Base-by-base conservation (phyloP, 2,797 vertebrate genomes). In the Dipus sagitta region DNA sequence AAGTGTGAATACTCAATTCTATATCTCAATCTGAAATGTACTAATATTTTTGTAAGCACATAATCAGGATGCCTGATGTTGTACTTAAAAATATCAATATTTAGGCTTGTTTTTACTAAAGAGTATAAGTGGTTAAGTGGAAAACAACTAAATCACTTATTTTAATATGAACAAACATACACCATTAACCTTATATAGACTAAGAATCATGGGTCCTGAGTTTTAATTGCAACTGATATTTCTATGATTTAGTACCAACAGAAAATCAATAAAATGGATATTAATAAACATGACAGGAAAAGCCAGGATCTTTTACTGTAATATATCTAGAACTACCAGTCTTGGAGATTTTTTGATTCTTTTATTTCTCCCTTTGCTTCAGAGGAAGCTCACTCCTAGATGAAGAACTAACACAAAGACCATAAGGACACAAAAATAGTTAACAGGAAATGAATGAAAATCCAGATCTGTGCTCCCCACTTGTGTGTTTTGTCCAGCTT, bases 341-440 rank as follows among this genome's bases (percentile, higher is more conserved):
- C 21, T 67, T 70, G 23, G 71, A 82, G 70, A 71, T 34, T 54
- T 17, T 58, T 18, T 52, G 60, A 76, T 81, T 94, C 72, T 58
- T 54, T 67, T 68, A 30, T 72, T 86, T 79, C 75, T 68, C 4
- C 17, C 2, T 92, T 28, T 91, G 74, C 32, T 5, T 90, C 38
- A 78, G 30, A 91, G 15, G 76, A 91, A 94, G 81, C 11, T 47
- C 18, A 92, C 74, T 15, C n/a, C 32, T 65, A 93, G 92, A 90
- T 1, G 67, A 34, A 93, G 82, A 67, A 17, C 9, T 67, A 42
- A 65, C 30, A 60, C n/a, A 47, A 47, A 11, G 47, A 47, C 47
- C 11, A 47, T 8, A 62, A 95, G 13, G 30, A 70, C 24, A 88
- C 20, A 74, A 4, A 9, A 0, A 28, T 15, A 75, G 34, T 54